Evolutionary conservation across 2,888 invertebrate species (phyloP).

Genomic region (Caenorhabditis angaria): DNA sequence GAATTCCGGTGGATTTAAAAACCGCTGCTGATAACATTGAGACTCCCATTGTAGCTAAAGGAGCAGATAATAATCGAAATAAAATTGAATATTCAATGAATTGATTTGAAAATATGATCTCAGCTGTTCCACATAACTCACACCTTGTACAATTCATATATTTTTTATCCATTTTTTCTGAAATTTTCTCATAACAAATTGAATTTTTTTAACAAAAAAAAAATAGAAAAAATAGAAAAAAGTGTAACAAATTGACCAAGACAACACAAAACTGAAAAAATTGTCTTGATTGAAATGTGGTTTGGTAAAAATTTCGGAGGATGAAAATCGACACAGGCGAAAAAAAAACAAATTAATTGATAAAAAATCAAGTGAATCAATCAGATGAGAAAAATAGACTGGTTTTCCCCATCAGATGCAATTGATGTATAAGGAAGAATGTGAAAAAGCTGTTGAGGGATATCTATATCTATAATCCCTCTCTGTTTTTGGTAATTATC

Average conservation of each 20-base stretch:
- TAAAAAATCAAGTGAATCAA: slow-evolving; percentile 4
- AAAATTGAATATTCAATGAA: slow-evolving; percentile 40
- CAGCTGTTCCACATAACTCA: slow-evolving; percentile 39
- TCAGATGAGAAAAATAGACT: slow-evolving; percentile 4
- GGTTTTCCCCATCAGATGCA: slow-evolving; percentile 2
- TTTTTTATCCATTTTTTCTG: slow-evolving; percentile 25
- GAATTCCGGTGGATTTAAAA: slow-evolving; percentile 33
- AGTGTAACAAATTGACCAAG: too few relatives aligned
- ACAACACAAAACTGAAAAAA: background rate
- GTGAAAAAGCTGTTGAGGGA: slow-evolving; percentile 4
- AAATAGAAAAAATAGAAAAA: too few relatives aligned
- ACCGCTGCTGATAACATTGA: slow-evolving; percentile 31
- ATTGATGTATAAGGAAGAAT: slow-evolving; percentile 4
- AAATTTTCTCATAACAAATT: background rate
- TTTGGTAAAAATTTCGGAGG: too few relatives aligned
- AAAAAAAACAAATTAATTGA: slow-evolving; percentile 4
- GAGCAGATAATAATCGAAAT: slow-evolving; percentile 29
- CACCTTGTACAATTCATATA: slow-evolving; percentile 45
- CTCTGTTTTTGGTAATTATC: background rate
- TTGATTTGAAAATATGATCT: slow-evolving; percentile 19
- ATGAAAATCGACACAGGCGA: background rate
- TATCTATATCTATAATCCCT: slow-evolving; percentile 2
- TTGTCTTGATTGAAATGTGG: too few relatives aligned
- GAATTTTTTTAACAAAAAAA: too few relatives aligned
- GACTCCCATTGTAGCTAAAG: slow-evolving; percentile 37